Evolutionary conservation across 2,797 vertebrate genomes (phyloP).

Genomic region (Melanotaenia pygmaea): DNA sequence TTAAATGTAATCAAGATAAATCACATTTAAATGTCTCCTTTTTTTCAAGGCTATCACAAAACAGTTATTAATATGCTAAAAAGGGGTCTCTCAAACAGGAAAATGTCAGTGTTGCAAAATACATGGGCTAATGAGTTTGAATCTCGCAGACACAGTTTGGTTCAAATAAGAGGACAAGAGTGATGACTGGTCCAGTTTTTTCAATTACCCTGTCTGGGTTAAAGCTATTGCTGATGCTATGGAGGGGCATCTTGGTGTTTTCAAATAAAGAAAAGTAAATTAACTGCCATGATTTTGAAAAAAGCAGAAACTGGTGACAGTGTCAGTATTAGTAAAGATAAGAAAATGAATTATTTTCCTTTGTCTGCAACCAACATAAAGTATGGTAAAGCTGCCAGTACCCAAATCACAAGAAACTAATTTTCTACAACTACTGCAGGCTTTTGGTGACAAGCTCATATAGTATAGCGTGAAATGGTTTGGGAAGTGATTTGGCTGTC

Average conservation of each 20-base stretch:
- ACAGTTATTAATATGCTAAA: conserved; percentile 54
- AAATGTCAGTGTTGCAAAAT: conserved; percentile 58
- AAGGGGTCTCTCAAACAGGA: conserved; percentile 39
- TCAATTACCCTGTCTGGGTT: conserved; percentile 69
- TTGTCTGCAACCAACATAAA: conserved; percentile 1
- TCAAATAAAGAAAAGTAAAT: conserved; percentile 63
- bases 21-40: conserved; percentile 43
- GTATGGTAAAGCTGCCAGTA: neutral
- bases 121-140: conserved; percentile 75
- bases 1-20: conserved; percentile 21
- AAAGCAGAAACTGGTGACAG: conserved; percentile 42
- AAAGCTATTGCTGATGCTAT: conserved; percentile 46
- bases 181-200: conserved; percentile 70
- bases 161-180: conserved; percentile 61
- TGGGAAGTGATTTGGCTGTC: conserved; percentile 1
- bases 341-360: conserved; percentile 9
- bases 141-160: conserved; percentile 54
- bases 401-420: conserved; percentile 1
- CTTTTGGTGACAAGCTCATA: neutral
- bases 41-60: conserved; percentile 34
- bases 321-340: conserved; percentile 52
- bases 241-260: conserved; percentile 51
- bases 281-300: conserved; percentile 68
- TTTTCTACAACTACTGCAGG: neutral
- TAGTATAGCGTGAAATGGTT: neutral